A percentile compares a stretch with the other conserved stretches of the same genome.
These are phyloP conservation scores for Sinocyclocheilus rhinocerous DNA, from an alignment of 2,113 vertebrate species.

Conservation along the genomic window DNA sequence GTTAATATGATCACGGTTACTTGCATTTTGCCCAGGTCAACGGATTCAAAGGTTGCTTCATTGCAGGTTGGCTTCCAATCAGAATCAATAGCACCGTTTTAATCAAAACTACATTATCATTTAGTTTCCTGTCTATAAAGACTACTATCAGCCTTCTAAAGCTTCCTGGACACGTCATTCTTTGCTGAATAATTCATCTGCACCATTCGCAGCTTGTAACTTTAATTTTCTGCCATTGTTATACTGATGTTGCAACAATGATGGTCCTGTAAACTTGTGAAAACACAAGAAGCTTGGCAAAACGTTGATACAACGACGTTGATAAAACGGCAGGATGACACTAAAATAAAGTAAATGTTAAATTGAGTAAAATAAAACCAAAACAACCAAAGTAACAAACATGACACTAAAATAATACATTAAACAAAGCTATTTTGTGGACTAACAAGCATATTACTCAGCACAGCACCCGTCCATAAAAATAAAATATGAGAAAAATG, in stretches of 20 bases:
- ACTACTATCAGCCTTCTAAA: background rate
- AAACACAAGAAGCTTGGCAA: background rate
- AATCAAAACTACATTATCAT: background rate
- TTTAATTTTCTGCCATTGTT: background rate
- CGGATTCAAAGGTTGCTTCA: no score
- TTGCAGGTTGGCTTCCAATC: no score
- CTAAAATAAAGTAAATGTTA: background rate
- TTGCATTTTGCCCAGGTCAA: no score
- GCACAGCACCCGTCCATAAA: no score
- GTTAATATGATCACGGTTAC: no score
- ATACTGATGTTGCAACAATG: background rate
- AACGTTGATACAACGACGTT: no score
- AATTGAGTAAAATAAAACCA: background rate
- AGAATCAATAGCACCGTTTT: background rate
- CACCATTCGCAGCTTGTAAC: background rate
- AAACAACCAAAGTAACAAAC: background rate
- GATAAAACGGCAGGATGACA: background rate
- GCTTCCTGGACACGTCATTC: no score
- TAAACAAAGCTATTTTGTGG: no score
- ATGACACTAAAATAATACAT: no score
- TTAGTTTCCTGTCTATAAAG: background rate
- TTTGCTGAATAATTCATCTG: background rate
- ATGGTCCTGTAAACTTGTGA: background rate
- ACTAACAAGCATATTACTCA: background rate
- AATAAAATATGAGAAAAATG: no score